phyloP scores from a whole-genome alignment of 1,140 invertebrate species.

The Adoxophyes honmai region DNA sequence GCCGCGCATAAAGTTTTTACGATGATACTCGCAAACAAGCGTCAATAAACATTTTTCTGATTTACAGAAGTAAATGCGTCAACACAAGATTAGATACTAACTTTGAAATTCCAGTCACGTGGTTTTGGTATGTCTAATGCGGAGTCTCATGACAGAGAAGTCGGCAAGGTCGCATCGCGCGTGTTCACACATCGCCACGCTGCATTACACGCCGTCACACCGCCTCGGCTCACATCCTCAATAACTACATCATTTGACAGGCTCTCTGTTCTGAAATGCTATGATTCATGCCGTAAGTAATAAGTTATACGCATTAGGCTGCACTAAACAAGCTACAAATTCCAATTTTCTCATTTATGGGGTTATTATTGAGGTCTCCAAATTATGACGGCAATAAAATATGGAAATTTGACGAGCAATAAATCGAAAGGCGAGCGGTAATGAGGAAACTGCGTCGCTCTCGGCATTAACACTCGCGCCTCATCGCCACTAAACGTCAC shows the following conservation, averaged over 20 bases:
- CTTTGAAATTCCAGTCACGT: too few species aligned
- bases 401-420: conserved; percentile 51
- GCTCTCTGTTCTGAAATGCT: too few species aligned
- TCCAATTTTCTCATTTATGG: conserved; percentile 11
- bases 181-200: conserved; percentile 38
- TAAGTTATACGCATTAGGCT: too few species aligned
- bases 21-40: too few species aligned
- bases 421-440: conserved; percentile 42
- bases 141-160: neutral
- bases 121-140: too few species aligned
- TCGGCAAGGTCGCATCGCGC: conserved; percentile 18
- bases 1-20: conserved; percentile 20
- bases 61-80: conserved; percentile 25
- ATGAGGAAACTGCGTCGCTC: conserved; percentile 50
- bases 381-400: conserved; percentile 18
- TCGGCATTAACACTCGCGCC: conserved; percentile 50
- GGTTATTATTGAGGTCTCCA: conserved; percentile 15
- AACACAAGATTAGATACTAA: conserved; percentile 24
- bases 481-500: conserved; percentile 66
- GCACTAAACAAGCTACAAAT: conserved; percentile 1
- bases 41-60: too few species aligned
- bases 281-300: too few species aligned
- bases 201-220: conserved; percentile 26
- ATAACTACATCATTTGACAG: too few species aligned
- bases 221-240: too few species aligned